Conservation (phyloP, 1,140 invertebrate genomes). For the Drosophila takahashii region DNA sequence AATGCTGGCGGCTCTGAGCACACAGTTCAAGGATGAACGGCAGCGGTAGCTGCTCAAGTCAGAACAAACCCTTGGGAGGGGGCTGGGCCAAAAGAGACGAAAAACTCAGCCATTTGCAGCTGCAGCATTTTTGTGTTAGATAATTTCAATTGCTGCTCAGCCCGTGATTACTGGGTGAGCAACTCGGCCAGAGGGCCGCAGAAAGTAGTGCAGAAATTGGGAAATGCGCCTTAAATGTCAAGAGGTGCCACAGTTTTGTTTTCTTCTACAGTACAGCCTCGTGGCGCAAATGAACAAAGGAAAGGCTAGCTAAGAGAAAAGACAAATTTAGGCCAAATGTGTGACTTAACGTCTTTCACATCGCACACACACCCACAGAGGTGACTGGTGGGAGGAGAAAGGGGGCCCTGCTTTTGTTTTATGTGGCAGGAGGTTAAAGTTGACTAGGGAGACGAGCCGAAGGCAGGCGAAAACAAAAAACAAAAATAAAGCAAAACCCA, state of each 20-base stretch:
- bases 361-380: constrained; percentile 42
- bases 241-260: constrained; percentile 73
- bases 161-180: constrained; percentile 45
- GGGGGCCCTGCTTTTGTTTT: constrained; percentile 66
- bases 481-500: constrained; percentile 27
- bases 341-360: constrained; percentile 82
- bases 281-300: constrained; percentile 77
- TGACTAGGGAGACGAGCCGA: constrained; percentile 63
- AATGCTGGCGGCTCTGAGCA: constrained; percentile 34
- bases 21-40: constrained; percentile 72
- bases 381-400: constrained; percentile 19
- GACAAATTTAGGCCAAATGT: constrained; percentile 82
- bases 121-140: constrained; percentile 66
- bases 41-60: constrained; percentile 28
- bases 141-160: constrained; percentile 57
- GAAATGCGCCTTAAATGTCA: constrained; percentile 77
- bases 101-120: constrained; percentile 42
- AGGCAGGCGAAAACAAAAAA: constrained; percentile 31
- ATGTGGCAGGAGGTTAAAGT: constrained; percentile 79
- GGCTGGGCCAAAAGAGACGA: constrained; percentile 8
- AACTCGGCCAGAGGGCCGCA: constrained; percentile 46
- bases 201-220: constrained; percentile 75
- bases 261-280: constrained; percentile 58
- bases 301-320: constrained; percentile 68
- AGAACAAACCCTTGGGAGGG: constrained; percentile 57